phyloP scores from a whole-genome alignment of 2,888 invertebrate species.

The Andrena hattorfiana region DNA sequence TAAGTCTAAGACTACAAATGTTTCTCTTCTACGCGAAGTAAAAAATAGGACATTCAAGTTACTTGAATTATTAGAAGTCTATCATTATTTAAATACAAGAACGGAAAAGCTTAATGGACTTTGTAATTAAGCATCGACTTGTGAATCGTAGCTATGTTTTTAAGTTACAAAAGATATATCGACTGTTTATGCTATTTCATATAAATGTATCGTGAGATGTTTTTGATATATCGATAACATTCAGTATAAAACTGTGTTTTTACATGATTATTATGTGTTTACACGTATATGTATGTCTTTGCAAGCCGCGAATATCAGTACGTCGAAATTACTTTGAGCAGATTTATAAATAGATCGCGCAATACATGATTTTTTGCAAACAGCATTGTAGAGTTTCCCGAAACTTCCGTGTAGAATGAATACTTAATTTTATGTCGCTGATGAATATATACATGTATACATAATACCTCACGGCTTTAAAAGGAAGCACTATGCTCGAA shows the following conservation, averaged over 20 bases:
- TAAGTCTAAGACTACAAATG: conserved; percentile 27
- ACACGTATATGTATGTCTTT: conserved; percentile 24
- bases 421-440: conserved; percentile 40
- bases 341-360: conserved; percentile 31
- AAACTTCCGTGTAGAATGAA: conserved; percentile 20
- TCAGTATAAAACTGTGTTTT: conserved; percentile 34
- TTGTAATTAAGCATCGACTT: conserved; percentile 48
- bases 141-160: conserved; percentile 54
- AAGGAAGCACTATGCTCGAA: conserved; percentile 33
- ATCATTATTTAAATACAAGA: conserved; percentile 10
- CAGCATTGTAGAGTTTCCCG: conserved; percentile 38
- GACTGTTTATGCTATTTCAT: conserved; percentile 41
- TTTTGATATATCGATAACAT: conserved; percentile 21
- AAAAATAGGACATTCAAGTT: conserved; percentile 8
- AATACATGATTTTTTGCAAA: conserved; percentile 41
- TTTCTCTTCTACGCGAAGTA: conserved; percentile 21
- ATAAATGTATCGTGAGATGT: conserved; percentile 23
- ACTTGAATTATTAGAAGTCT: not conserved
- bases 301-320: conserved; percentile 13
- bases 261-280: conserved; percentile 29
- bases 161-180: conserved; percentile 43
- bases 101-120: conserved; percentile 18
- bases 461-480: conserved; percentile 31
- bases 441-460: conserved; percentile 46
- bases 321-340: conserved; percentile 4